These are phyloP conservation scores for Geopemphigus sp. DNA, from an alignment of 1,140 invertebrate genomes.

Conservation along the genomic window DNA sequence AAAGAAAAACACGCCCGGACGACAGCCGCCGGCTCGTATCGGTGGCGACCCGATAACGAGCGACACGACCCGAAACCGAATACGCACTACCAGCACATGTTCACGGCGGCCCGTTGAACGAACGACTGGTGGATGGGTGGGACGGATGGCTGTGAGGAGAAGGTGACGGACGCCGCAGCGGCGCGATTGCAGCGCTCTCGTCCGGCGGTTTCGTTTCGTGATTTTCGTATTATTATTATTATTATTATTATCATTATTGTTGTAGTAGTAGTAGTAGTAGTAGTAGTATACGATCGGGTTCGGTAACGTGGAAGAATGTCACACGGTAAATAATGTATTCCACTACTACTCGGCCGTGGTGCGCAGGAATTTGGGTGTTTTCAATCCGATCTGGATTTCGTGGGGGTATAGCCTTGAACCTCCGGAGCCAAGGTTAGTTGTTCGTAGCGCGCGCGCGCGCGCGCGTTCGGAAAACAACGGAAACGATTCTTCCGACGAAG, in stretches of 20 bases:
- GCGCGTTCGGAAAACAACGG: no score
- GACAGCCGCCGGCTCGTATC: no score
- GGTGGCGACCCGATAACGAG: not conserved
- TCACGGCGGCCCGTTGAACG: conserved; percentile 20
- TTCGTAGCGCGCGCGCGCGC: no score
- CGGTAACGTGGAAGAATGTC: conserved; percentile 45
- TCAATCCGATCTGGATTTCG: conserved; percentile 1
- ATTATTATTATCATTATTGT: not conserved
- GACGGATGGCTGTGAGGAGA: no score
- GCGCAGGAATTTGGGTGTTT: conserved; percentile 15
- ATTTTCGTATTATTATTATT: not conserved
- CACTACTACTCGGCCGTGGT: not conserved
- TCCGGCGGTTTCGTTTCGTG: conserved; percentile 1
- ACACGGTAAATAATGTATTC: conserved; percentile 33
- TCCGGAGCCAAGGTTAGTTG: conserved; percentile 30
- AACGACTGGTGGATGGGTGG: no score
- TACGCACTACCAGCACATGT: conserved; percentile 35
- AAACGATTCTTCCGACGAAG: no score
- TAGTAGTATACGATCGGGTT: conserved; percentile 20
- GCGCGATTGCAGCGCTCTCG: conserved; percentile 37
- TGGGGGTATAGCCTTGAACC: conserved; percentile 23
- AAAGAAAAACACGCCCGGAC: no score
- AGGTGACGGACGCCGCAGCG: not conserved
- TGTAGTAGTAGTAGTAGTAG: no score
- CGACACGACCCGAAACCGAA: not conserved